phyloP scores from a whole-genome alignment of 2,888 invertebrate genomes.

The Ptilodon capucinus region DNA sequence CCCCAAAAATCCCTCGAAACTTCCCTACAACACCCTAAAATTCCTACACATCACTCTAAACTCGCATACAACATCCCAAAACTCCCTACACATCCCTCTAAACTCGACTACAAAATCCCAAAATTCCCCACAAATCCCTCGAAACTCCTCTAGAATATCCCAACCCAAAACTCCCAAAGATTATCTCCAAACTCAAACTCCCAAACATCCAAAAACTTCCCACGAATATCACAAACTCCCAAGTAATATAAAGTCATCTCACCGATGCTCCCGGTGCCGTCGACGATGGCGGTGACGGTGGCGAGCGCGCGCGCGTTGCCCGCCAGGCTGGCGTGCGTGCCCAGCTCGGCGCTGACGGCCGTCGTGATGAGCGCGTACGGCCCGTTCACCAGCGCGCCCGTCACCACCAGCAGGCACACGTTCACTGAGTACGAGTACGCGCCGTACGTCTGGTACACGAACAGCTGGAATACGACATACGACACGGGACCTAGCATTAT shows the following conservation, averaged over 20 bases:
- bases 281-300: conserved; percentile 98
- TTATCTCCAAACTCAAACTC: background rate
- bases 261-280: conserved; percentile 97
- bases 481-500: no score
- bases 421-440: conserved; percentile 83
- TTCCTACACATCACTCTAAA: no score
- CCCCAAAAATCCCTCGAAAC: no score
- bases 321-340: conserved; percentile 92
- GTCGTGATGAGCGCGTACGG: conserved; percentile 98
- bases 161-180: background rate
- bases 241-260: conserved; percentile 16
- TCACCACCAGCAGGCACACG: conserved; percentile 86
- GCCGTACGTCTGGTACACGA: conserved; percentile 90
- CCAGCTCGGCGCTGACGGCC: conserved; percentile 96
- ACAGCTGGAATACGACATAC: conserved; percentile 84
- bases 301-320: conserved; percentile 95
- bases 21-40: no score
- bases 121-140: background rate
- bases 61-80: no score
- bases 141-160: background rate
- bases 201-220: background rate
- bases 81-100: no score
- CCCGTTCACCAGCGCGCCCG: conserved; percentile 95
- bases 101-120: no score
- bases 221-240: background rate